A percentile compares a stretch with the other conserved stretches of the same genome.
Conservation (phyloP, 2,888 invertebrate genomes). For the Cantharis flavilabris region DNA sequence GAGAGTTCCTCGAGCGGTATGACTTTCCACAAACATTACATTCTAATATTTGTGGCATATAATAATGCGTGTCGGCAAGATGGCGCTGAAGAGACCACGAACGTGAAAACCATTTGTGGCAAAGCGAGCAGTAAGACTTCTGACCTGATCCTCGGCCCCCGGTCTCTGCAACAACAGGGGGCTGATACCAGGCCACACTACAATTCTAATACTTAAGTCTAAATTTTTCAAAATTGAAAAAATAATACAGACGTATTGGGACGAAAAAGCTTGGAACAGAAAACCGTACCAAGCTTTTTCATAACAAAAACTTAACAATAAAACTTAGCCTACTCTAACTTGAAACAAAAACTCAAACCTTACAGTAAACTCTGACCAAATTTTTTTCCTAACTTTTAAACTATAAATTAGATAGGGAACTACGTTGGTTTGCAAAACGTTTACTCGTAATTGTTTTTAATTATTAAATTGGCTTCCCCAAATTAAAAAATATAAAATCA, state of each 20-base stretch:
- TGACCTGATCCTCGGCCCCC: conserved; percentile 35
- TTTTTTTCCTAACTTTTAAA: neutral
- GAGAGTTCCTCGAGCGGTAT: conserved; percentile 20
- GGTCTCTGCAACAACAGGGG: conserved; percentile 39
- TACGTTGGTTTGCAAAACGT: conserved; percentile 12
- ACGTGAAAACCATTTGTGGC: conserved; percentile 48
- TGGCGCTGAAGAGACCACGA: conserved; percentile 59
- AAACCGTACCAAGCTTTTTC: neutral
- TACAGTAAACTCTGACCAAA: neutral
- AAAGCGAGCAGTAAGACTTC: conserved; percentile 40
- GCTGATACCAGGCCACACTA: conserved; percentile 18
- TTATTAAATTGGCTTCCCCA: conserved; percentile 47
- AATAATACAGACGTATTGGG: neutral
- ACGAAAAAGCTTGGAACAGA: neutral
- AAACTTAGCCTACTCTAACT: neutral
- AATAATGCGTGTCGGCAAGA: conserved; percentile 51
- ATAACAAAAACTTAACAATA: conserved; percentile 3
- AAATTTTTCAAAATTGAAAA: neutral
- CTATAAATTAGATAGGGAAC: conserved; percentile 8
- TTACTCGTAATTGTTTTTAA: neutral
- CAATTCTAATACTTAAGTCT: conserved; percentile 6
- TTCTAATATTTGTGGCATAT: conserved; percentile 55
- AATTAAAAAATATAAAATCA: conserved; percentile 31
- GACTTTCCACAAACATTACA: conserved; percentile 57
- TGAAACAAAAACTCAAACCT: neutral